Conservation (phyloP, 2,888 invertebrate species). For the Microctonus brassicae region DNA sequence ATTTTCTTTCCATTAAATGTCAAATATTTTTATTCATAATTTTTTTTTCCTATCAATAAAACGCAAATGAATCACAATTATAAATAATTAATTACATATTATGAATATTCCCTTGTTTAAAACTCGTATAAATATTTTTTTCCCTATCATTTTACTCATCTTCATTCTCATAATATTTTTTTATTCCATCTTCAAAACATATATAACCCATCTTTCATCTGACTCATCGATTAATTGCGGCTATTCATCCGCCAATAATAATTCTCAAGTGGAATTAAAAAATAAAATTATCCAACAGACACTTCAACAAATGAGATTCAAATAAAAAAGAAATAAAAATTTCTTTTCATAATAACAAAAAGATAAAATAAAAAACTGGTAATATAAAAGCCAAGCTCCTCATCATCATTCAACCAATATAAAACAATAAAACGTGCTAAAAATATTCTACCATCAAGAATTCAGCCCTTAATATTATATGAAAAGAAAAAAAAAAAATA, state of each 20-base stretch:
- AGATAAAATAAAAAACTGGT: not conserved
- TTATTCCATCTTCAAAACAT: not conserved
- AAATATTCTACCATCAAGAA: no score
- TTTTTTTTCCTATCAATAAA: not conserved
- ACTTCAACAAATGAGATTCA: not conserved
- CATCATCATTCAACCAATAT: not conserved
- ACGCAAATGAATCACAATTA: not conserved
- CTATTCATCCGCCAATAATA: not conserved
- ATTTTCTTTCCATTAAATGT: no score
- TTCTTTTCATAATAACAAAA: not conserved
- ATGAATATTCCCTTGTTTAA: not conserved
- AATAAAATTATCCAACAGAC: not conserved
- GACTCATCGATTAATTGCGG: constrained; percentile 9
- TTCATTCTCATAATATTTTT: not conserved
- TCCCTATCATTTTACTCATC: not conserved
- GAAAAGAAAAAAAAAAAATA: not conserved
- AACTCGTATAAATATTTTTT: not conserved
- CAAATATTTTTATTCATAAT: not conserved
- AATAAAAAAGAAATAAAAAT: not conserved
- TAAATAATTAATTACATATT: not conserved
- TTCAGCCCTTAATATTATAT: no score
- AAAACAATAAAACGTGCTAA: no score
- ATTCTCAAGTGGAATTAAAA: not conserved
- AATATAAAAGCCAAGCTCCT: not conserved
- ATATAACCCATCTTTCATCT: not conserved